Evolutionary conservation across 2,888 invertebrate species (phyloP).

Genomic region (Podabrus alpinus): DNA sequence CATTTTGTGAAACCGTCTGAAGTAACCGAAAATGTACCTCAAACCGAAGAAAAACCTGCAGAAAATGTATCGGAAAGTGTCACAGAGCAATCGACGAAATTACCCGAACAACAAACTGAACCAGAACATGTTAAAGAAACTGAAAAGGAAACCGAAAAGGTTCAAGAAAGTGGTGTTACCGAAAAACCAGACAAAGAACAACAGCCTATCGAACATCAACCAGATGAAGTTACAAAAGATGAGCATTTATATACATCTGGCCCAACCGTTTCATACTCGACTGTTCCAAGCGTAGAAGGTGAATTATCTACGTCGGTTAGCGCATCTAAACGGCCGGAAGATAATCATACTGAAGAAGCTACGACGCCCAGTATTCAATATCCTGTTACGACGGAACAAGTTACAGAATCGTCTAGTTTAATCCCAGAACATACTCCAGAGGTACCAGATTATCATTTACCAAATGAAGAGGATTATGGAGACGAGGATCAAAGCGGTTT

Average conservation of each 20-base stretch:
- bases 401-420: constrained; percentile 22
- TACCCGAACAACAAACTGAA: constrained; percentile 1
- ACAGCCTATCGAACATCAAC: neutral
- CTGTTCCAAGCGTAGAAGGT: constrained; percentile 2
- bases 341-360: neutral
- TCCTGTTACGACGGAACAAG: constrained; percentile 10
- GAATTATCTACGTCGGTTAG: constrained; percentile 11
- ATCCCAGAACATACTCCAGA: constrained; percentile 45
- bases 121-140: constrained; percentile 47
- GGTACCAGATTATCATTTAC: constrained; percentile 48
- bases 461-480: constrained; percentile 67
- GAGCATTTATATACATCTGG: neutral
- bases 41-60: neutral
- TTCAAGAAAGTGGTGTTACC: neutral
- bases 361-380: constrained; percentile 3
- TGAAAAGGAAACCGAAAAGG: constrained; percentile 29
- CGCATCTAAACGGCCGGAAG: neutral
- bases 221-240: neutral
- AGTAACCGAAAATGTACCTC: neutral
- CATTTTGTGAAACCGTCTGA: neutral
- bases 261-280: neutral
- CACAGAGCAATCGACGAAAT: neutral
- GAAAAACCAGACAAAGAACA: neutral
- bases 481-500: constrained; percentile 77
- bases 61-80: neutral